Conservation (phyloP, 2,888 invertebrate genomes). For the Clusia tigrina region DNA sequence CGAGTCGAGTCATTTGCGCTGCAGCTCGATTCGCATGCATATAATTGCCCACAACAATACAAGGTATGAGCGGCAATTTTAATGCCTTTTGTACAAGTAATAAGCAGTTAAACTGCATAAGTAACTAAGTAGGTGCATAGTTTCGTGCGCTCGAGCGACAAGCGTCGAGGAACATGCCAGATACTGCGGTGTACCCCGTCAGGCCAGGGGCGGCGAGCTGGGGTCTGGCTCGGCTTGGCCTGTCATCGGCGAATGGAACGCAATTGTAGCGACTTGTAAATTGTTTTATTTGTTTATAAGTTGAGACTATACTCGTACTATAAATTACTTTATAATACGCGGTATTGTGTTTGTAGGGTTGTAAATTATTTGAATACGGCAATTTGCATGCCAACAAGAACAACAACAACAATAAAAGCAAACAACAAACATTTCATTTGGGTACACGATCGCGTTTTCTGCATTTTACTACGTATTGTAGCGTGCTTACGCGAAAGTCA, state of each 20-base stretch:
- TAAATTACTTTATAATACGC: constrained; percentile 4
- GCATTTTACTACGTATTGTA: no score
- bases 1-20: background rate
- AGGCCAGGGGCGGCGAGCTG: background rate
- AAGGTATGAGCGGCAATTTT: no score
- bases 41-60: no score
- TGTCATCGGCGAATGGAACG: no score
- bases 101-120: background rate
- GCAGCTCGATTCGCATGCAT: background rate
- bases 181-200: background rate
- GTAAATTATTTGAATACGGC: background rate
- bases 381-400: background rate
- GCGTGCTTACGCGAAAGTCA: no score
- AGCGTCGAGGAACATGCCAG: background rate
- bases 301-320: background rate
- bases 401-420: no score
- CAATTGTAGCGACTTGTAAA: background rate
- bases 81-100: background rate
- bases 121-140: background rate
- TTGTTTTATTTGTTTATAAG: background rate
- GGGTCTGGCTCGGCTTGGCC: background rate
- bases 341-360: background rate
- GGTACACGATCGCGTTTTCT: background rate
- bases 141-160: no score
- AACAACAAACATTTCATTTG: no score